phyloP scores from a whole-genome alignment of 2,888 invertebrate species.

The Polia nebulosa region DNA sequence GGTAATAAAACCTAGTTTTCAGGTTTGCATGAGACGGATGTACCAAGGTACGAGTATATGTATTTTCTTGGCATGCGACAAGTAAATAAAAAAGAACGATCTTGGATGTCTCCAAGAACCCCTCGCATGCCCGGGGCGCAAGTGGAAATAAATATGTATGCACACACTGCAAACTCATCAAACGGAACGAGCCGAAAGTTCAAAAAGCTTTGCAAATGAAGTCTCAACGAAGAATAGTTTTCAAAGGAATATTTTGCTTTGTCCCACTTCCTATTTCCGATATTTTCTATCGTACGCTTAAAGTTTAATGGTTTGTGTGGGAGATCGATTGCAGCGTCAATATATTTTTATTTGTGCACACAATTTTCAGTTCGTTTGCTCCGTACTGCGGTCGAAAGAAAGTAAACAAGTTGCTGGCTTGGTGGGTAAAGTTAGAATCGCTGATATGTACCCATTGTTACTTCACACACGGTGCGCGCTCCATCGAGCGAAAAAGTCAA shows the following conservation, averaged over 20 bases:
- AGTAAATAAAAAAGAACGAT: constrained; percentile 17
- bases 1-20: not conserved
- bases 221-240: constrained; percentile 76
- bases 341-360: constrained; percentile 85
- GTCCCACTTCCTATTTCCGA: constrained; percentile 80
- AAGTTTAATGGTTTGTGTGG: constrained; percentile 84
- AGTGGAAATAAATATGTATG: constrained; percentile 66
- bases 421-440: constrained; percentile 63
- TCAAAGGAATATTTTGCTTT: constrained; percentile 84
- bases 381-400: constrained; percentile 66
- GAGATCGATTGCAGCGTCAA: constrained; percentile 82
- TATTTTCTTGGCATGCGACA: not conserved
- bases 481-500: constrained; percentile 68
- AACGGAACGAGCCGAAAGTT: constrained; percentile 70
- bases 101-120: constrained; percentile 5
- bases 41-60: not conserved
- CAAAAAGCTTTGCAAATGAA: constrained; percentile 77
- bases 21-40: not conserved
- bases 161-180: constrained; percentile 68
- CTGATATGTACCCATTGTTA: constrained; percentile 68
- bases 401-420: constrained; percentile 64
- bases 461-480: constrained; percentile 63
- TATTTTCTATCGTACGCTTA: constrained; percentile 81
- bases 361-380: constrained; percentile 82
- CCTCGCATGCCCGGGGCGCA: constrained; percentile 33